Conservation (phyloP, 2,113 vertebrate genomes). For the Dolichallabes microphthalmus region DNA sequence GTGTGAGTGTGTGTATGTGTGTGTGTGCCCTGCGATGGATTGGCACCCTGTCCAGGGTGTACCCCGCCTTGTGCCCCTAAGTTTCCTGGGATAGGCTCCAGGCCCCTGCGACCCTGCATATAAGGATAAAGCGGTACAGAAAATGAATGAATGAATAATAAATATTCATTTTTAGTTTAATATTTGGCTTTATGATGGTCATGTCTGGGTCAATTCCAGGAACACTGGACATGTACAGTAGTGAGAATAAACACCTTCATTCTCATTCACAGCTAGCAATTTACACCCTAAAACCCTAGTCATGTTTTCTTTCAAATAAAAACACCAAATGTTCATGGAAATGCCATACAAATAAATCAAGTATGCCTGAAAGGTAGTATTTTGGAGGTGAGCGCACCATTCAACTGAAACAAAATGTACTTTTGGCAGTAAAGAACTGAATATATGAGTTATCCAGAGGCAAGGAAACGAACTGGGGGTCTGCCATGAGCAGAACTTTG, state of each 20-base stretch:
- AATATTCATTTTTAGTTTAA: too few species aligned
- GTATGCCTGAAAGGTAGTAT: not conserved
- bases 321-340: not conserved
- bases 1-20: too few species aligned
- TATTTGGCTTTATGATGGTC: not conserved
- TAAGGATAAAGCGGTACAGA: too few species aligned
- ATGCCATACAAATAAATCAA: not conserved
- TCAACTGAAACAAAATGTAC: not conserved
- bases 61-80: too few species aligned
- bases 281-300: not conserved
- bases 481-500: not conserved
- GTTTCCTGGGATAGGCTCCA: too few species aligned
- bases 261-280: not conserved
- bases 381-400: not conserved
- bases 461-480: not conserved
- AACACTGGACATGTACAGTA: not conserved
- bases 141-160: too few species aligned
- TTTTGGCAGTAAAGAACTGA: not conserved
- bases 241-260: not conserved
- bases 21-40: too few species aligned
- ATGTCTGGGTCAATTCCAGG: not conserved
- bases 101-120: too few species aligned
- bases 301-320: not conserved
- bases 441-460: not conserved
- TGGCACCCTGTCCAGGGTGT: too few species aligned